These are phyloP conservation scores for Capromys pilorides DNA, from an alignment of 2,797 vertebrate genomes.

Conservation along the genomic window DNA sequence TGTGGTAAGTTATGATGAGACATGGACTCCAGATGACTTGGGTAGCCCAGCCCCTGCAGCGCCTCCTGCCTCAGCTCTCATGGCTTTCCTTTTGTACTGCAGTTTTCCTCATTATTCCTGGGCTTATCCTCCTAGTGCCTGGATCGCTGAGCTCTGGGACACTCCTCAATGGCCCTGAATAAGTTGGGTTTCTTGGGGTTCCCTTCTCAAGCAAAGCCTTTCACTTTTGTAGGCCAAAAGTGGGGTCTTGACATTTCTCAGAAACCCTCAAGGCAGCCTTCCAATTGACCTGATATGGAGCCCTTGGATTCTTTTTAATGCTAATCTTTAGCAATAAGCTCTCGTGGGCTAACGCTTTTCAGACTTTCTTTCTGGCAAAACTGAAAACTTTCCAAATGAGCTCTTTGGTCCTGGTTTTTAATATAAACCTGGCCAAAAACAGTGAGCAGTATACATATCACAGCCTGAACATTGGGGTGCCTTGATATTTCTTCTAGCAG, in stretches of 20 bases:
- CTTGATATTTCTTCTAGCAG: background rate
- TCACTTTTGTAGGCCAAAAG: background rate
- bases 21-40: background rate
- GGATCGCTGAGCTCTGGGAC: background rate
- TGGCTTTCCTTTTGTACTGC: background rate
- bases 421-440: background rate
- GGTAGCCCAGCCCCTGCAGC: background rate
- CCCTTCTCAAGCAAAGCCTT: background rate
- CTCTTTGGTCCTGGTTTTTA: background rate
- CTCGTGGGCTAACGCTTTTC: background rate
- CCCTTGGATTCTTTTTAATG: background rate
- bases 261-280: background rate
- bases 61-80: background rate
- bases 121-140: background rate
- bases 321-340: background rate
- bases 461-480: background rate
- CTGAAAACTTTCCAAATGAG: background rate
- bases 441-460: background rate
- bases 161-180: background rate
- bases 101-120: background rate
- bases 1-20: background rate
- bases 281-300: background rate
- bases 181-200: background rate
- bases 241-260: background rate
- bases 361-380: background rate